phyloP scores from a whole-genome alignment of 2,888 invertebrate species.

The Bombylius discolor region DNA sequence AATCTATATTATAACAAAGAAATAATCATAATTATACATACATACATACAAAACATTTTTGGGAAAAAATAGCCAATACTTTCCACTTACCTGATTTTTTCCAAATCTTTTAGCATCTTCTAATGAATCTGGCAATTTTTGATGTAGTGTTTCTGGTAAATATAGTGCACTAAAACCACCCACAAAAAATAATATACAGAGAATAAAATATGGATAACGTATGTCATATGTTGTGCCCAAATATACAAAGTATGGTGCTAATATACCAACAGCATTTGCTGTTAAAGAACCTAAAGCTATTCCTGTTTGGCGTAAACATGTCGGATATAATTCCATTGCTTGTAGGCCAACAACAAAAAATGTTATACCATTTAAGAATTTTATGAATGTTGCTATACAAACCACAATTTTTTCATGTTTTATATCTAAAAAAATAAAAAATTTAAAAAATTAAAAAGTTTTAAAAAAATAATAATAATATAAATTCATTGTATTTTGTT shows the following conservation, averaged over 20 bases:
- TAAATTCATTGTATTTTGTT: no score
- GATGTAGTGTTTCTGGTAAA: conserved; percentile 51
- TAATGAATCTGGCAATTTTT: conserved; percentile 49
- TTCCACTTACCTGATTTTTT: conserved; percentile 29
- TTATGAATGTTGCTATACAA: conserved; percentile 37
- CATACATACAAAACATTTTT: background rate
- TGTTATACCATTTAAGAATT: conserved; percentile 42
- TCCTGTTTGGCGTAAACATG: conserved; percentile 51
- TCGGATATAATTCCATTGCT: conserved; percentile 53
- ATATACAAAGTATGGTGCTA: conserved; percentile 48
- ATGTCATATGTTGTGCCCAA: conserved; percentile 38
- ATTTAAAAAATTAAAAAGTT: no score
- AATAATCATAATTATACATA: background rate
- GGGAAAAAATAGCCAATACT: background rate
- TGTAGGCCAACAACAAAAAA: conserved; percentile 48
- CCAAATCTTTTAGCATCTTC: conserved; percentile 48
- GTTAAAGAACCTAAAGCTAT: conserved; percentile 45
- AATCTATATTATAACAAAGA: no score
- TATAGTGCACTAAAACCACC: conserved; percentile 40
- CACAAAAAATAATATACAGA: conserved; percentile 34
- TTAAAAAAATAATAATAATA: no score
- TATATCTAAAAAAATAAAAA: conserved; percentile 19
- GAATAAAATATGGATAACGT: conserved; percentile 36
- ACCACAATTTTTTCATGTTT: conserved; percentile 27
- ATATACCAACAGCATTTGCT: conserved; percentile 42